phyloP scores from a whole-genome alignment of 2,888 invertebrate species.

The Archips xylosteana region DNA sequence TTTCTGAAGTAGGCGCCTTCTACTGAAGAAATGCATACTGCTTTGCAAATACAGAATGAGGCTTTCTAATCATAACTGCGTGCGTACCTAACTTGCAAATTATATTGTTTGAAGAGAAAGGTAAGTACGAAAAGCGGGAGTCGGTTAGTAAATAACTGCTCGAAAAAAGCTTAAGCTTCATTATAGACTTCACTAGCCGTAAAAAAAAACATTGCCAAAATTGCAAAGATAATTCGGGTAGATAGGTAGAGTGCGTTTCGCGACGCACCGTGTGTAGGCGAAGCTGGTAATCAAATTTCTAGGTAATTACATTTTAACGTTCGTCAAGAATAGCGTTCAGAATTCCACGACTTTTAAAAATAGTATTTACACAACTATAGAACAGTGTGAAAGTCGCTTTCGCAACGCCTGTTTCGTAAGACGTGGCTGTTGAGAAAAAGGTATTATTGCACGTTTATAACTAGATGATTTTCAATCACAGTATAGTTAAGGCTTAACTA shows the following conservation, averaged over 20 bases:
- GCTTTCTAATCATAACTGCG: slow-evolving; percentile 61
- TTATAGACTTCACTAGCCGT: slow-evolving; percentile 48
- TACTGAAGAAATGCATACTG: slow-evolving; percentile 25
- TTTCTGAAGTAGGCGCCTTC: slow-evolving; percentile 45
- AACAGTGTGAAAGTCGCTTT: slow-evolving; percentile 38
- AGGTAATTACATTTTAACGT: slow-evolving; percentile 36
- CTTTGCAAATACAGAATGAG: slow-evolving; percentile 50
- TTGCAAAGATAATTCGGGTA: slow-evolving; percentile 17
- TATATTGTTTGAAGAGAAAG: slow-evolving; percentile 74
- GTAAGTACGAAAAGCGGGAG: slow-evolving; percentile 52
- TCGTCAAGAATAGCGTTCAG: slow-evolving; percentile 19
- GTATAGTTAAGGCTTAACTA: slow-evolving; percentile 44
- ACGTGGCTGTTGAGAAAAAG: slow-evolving; percentile 10
- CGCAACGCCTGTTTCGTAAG: slow-evolving; percentile 37
- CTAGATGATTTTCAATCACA: slow-evolving; percentile 19
- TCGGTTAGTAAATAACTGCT: slow-evolving; percentile 51
- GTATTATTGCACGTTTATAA: slow-evolving; percentile 15
- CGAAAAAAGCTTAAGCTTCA: slow-evolving; percentile 51
- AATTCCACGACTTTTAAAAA: slow-evolving; percentile 21
- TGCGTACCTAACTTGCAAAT: slow-evolving; percentile 49
- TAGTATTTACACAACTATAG: slow-evolving; percentile 19
- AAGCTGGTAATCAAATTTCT: slow-evolving; percentile 40
- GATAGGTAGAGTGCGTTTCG: slow-evolving; percentile 21
- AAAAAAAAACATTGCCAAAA: slow-evolving; percentile 5
- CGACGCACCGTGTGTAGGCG: slow-evolving; percentile 20